These are phyloP conservation scores for Drosophila borealis DNA, from an alignment of 2,888 invertebrate species.

Conservation along the genomic window DNA sequence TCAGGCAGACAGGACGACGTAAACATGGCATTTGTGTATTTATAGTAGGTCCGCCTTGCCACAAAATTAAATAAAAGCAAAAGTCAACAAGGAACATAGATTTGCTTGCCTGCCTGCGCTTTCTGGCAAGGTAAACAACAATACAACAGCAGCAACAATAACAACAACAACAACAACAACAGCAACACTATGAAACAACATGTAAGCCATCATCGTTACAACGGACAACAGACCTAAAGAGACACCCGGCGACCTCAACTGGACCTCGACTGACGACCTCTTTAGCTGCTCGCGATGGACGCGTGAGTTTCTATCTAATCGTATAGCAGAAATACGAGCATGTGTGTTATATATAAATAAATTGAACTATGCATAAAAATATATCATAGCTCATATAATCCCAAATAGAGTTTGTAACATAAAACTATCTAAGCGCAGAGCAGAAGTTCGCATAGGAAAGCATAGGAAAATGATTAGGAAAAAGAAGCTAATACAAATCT, in stretches of 20 bases:
- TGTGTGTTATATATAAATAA: neutral
- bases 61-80: conserved; percentile 79
- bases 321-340: neutral
- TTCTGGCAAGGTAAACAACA: conserved; percentile 75
- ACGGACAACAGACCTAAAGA: conserved; percentile 58
- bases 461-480: too few relatives aligned
- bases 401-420: too few relatives aligned
- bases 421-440: too few relatives aligned
- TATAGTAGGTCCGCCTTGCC: conserved; percentile 71
- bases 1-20: conserved; percentile 35
- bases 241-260: conserved; percentile 44
- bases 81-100: conserved; percentile 80
- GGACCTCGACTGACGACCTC: conserved; percentile 39
- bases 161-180: conserved; percentile 25
- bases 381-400: too few relatives aligned
- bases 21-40: conserved; percentile 70
- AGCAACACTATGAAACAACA: conserved; percentile 45
- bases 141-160: conserved; percentile 46
- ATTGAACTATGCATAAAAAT: neutral
- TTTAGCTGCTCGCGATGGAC: conserved; percentile 27
- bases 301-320: conserved; percentile 43
- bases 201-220: conserved; percentile 77
- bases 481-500: too few relatives aligned
- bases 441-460: too few relatives aligned
- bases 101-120: conserved; percentile 71